phyloP scores from a whole-genome alignment of 2,113 vertebrate species.

The Mionectes macconnelli region DNA sequence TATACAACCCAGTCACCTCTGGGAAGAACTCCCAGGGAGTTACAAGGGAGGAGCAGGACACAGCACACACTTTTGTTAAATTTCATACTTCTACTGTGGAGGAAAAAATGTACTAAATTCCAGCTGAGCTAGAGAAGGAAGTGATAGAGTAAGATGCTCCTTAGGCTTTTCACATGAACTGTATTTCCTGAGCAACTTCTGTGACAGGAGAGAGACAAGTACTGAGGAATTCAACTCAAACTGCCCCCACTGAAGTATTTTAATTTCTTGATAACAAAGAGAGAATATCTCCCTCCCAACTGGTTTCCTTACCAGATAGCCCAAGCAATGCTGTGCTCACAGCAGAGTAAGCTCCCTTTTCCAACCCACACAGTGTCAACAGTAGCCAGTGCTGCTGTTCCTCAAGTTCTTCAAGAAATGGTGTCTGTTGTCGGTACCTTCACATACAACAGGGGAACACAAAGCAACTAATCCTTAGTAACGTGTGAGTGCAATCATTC shows the following conservation, averaged over 20 bases:
- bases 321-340: neutral
- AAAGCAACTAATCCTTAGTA: neutral
- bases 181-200: neutral
- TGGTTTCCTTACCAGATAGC: neutral
- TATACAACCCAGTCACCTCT: neutral
- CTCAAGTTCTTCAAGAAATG: neutral
- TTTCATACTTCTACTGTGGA: neutral
- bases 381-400: neutral
- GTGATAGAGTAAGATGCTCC: neutral
- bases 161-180: neutral
- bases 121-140: neutral
- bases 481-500: neutral
- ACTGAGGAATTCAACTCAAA: neutral
- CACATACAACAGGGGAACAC: accelerated
- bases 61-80: neutral
- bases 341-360: neutral
- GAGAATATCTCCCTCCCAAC: neutral
- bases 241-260: neutral
- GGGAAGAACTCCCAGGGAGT: neutral
- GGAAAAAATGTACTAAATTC: neutral
- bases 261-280: neutral
- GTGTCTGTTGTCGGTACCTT: neutral
- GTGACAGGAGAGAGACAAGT: neutral
- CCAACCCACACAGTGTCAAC: accelerated
- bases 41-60: neutral